Conservation (phyloP, 2,113 vertebrate genomes). For the Craseonycteris thonglongyai region DNA sequence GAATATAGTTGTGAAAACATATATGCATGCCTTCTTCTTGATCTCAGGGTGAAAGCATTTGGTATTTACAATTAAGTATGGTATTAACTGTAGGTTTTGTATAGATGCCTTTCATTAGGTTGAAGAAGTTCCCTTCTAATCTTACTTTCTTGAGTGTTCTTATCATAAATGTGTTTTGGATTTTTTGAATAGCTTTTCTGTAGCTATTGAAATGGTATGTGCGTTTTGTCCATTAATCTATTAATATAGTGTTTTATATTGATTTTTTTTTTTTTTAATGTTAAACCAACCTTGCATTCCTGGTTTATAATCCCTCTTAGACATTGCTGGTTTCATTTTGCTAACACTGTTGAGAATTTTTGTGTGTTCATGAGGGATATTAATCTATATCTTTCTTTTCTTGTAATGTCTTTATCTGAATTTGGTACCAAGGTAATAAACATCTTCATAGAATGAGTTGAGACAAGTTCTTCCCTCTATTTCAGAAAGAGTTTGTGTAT, state of each 20-base stretch:
- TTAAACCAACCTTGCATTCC: background rate
- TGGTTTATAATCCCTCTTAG: background rate
- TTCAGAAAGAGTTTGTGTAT: background rate
- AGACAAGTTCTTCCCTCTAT: background rate
- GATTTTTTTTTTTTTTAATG: background rate
- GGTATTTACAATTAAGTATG: background rate
- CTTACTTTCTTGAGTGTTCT: background rate
- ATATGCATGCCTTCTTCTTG: background rate
- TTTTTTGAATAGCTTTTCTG: background rate
- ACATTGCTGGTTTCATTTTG: background rate
- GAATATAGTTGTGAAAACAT: background rate
- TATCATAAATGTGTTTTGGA: background rate
- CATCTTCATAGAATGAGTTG: background rate
- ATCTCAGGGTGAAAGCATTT: background rate
- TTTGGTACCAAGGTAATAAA: background rate
- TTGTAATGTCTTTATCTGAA: background rate
- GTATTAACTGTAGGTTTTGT: background rate
- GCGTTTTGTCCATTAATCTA: background rate
- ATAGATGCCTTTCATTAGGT: background rate
- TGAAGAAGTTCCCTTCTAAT: background rate
- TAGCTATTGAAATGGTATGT: background rate
- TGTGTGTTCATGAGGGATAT: background rate
- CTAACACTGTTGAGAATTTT: background rate
- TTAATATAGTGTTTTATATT: background rate
- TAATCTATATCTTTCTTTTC: background rate